Conservation (phyloP, 2,113 vertebrate genomes). For the Pelobates fuscus region DNA sequence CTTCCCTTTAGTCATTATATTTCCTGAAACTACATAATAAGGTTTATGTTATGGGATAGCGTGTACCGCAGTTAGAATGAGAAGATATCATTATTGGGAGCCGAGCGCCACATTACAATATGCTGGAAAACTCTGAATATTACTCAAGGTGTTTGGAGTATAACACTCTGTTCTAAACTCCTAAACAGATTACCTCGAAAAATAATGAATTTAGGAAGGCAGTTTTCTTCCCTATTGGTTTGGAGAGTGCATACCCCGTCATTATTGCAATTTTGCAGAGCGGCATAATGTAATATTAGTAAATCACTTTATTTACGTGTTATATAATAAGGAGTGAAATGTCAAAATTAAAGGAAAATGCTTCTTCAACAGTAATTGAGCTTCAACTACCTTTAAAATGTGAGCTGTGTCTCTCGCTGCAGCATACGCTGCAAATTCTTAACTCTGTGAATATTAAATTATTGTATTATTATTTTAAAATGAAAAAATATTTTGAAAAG, state of each 20-base stretch:
- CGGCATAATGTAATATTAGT: constrained; percentile 28
- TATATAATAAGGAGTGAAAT: constrained; percentile 17
- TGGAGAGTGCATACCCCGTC: constrained; percentile 18
- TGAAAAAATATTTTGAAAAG: no score
- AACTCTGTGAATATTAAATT: no score
- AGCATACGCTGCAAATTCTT: no score
- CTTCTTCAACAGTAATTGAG: no score
- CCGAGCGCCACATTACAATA: constrained; percentile 34
- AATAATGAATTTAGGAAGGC: constrained; percentile 43
- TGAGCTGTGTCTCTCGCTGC: no score
- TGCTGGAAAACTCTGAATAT: constrained; percentile 32
- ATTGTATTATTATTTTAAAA: no score
- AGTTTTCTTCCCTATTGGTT: constrained; percentile 27
- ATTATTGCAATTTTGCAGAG: constrained; percentile 36
- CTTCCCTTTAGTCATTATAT: constrained; percentile 47
- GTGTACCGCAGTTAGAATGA: constrained; percentile 43
- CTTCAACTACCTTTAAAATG: no score
- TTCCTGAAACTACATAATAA: constrained; percentile 49
- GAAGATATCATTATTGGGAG: constrained; percentile 45
- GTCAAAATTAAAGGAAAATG: no score
- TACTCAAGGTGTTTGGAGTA: constrained; percentile 46
- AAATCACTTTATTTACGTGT: not conserved
- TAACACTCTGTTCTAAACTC: constrained; percentile 39
- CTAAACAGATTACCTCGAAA: constrained; percentile 40
- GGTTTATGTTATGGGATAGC: constrained; percentile 49